A percentile compares a stretch with the other conserved stretches of the same genome.
These are phyloP conservation scores for Nectonema munidae DNA, from an alignment of 2,888 invertebrate species.

Conservation along the genomic window DNA sequence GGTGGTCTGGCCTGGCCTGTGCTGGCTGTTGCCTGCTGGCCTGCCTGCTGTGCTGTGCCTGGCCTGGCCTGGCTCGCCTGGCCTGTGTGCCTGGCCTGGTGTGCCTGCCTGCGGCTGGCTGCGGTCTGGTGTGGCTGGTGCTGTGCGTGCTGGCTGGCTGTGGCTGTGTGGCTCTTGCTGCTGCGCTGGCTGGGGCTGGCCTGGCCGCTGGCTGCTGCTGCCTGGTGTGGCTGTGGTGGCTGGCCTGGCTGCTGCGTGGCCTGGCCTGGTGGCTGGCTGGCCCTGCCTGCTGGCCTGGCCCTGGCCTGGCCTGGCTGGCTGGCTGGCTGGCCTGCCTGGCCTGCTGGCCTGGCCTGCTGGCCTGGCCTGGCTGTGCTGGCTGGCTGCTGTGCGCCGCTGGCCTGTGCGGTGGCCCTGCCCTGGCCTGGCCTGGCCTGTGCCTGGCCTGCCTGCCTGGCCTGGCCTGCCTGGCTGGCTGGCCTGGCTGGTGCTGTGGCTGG, in stretches of 20 bases:
- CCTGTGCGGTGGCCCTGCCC: constrained; percentile 10
- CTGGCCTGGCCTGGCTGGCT: constrained; percentile 1
- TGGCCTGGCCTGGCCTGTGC: constrained; percentile 12
- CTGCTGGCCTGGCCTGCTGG: constrained; percentile 13
- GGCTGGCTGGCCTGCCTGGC: not conserved
- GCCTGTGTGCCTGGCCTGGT: constrained; percentile 12
- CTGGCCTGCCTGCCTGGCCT: constrained; percentile 15
- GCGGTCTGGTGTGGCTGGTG: constrained; percentile 1
- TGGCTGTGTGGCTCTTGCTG: not conserved
- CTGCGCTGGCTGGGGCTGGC: not conserved
- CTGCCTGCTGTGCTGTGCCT: constrained; percentile 9
- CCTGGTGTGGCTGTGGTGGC: not conserved
- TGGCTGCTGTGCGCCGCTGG: constrained; percentile 7
- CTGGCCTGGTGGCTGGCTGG: constrained; percentile 1
- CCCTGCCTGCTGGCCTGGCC: too few relatives aligned
- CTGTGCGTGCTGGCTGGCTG: too few relatives aligned
- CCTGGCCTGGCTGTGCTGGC: constrained; percentile 13
- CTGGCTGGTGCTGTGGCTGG: constrained; percentile 9
- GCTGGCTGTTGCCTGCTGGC: constrained; percentile 1
- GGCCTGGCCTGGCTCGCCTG: constrained; percentile 11
- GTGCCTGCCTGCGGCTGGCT: too few relatives aligned
- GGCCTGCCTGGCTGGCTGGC: constrained; percentile 10
- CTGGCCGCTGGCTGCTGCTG: not conserved
- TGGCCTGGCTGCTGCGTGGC: not conserved
- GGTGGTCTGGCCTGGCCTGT: constrained; percentile 1